A percentile compares a stretch with the other conserved stretches of the same genome.
These are phyloP conservation scores for Pemphredon lugubris DNA, from an alignment of 2,888 invertebrate species.

Conservation along the genomic window DNA sequence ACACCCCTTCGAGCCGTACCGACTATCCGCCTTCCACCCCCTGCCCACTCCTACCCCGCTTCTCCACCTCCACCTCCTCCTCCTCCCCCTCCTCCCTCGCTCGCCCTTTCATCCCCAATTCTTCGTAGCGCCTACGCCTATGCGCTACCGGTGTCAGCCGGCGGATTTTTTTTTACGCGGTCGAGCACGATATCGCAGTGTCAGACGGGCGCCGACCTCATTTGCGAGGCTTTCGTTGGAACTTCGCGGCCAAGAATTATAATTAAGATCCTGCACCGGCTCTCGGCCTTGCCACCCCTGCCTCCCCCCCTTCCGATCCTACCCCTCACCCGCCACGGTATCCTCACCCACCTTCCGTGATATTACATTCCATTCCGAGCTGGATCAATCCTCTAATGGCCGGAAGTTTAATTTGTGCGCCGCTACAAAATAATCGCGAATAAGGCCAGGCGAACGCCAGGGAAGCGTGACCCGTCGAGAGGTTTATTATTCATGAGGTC, in stretches of 20 bases:
- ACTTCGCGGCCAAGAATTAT: slow-evolving; percentile 79
- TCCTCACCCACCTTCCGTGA: slow-evolving; percentile 68
- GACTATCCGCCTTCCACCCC: slow-evolving; percentile 29
- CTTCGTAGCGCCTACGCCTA: slow-evolving; percentile 7
- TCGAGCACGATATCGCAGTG: slow-evolving; percentile 69
- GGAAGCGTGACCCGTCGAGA: slow-evolving; percentile 58
- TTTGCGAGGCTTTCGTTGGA: slow-evolving; percentile 76
- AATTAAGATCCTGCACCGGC: slow-evolving; percentile 76
- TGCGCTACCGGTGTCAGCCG: slow-evolving; percentile 33
- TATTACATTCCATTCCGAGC: slow-evolving; percentile 77
- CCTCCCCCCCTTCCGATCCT: slow-evolving; percentile 30
- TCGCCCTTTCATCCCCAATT: slow-evolving; percentile 1
- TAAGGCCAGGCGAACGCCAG: slow-evolving; percentile 40
- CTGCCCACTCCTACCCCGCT: too few relatives aligned
- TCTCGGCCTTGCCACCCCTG: slow-evolving; percentile 1
- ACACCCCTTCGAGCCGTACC: slow-evolving; percentile 19
- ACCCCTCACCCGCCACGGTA: slow-evolving; percentile 37
- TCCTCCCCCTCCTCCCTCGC: too few relatives aligned
- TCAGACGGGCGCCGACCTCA: slow-evolving; percentile 77
- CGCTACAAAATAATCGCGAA: slow-evolving; percentile 73
- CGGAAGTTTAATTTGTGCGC: slow-evolving; percentile 75
- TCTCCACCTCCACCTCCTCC: too few relatives aligned
- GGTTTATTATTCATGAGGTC: slow-evolving; percentile 60
- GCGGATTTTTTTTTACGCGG: slow-evolving; percentile 54
- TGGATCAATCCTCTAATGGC: slow-evolving; percentile 77